Evolutionary conservation across 1,140 invertebrate species (phyloP).

Genomic region (Stegodyphus mimosarum): DNA sequence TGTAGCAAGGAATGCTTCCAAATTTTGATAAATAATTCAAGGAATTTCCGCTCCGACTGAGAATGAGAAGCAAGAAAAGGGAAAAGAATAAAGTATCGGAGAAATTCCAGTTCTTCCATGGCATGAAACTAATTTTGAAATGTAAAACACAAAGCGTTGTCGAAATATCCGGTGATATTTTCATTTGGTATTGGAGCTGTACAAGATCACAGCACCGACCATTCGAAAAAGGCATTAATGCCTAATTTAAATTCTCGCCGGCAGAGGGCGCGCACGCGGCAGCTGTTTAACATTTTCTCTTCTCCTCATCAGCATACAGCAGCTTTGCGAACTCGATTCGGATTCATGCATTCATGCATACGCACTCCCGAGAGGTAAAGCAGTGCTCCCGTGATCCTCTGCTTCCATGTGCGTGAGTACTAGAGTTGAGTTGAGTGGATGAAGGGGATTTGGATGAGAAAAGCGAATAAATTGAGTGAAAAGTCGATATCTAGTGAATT

Average conservation of each 20-base stretch:
- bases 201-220: background rate
- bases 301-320: conserved; percentile 42
- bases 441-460: background rate
- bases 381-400: background rate
- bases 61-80: background rate
- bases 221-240: conserved; percentile 36
- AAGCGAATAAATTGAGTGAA: conserved; percentile 52
- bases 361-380: background rate
- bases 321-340: conserved; percentile 8
- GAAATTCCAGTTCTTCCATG: too few species aligned
- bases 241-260: conserved; percentile 51
- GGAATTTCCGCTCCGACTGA: background rate
- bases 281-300: conserved; percentile 24
- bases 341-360: conserved; percentile 41
- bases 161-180: conserved; percentile 22
- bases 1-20: too few species aligned
- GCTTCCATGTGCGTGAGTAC: background rate
- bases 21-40: too few species aligned
- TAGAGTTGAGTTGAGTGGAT: conserved; percentile 3
- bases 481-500: conserved; percentile 14
- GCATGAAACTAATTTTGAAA: too few species aligned
- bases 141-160: too few species aligned
- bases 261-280: background rate
- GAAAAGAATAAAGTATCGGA: background rate
- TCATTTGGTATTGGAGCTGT: conserved; percentile 6